A percentile compares a stretch with the other conserved stretches of the same genome.
Evolutionary conservation across 2,888 invertebrate species (phyloP).

Genomic region (Monopis laevigella): DNA sequence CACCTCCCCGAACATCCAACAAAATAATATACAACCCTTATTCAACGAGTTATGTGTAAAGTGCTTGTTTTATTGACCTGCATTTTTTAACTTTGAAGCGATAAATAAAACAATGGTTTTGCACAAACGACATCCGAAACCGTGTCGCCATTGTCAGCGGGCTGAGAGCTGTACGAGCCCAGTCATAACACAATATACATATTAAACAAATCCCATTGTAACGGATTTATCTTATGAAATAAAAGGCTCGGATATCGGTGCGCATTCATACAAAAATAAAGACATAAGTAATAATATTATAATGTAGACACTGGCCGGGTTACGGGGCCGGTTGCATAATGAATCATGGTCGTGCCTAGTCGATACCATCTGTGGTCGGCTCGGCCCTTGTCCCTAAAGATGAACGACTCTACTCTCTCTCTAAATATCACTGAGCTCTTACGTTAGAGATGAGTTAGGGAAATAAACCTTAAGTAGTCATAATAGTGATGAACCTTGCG

Average conservation of each 20-base stretch:
- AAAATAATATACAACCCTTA: slow-evolving; percentile 15
- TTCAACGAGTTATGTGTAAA: slow-evolving; percentile 14
- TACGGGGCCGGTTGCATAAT: slow-evolving; percentile 20
- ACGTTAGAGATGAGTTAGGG: too few relatives aligned
- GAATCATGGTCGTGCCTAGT: slow-evolving; percentile 17
- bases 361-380: slow-evolving; percentile 22
- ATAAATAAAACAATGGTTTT: too few relatives aligned
- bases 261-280: slow-evolving; percentile 34
- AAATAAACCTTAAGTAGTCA: too few relatives aligned
- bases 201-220: slow-evolving; percentile 43
- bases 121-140: too few relatives aligned
- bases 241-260: slow-evolving; percentile 21
- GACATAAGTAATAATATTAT: slow-evolving; percentile 32
- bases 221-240: slow-evolving; percentile 39
- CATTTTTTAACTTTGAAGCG: too few relatives aligned
- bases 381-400: slow-evolving; percentile 11
- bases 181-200: slow-evolving; percentile 38
- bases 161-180: slow-evolving; percentile 29
- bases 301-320: slow-evolving; percentile 21
- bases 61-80: not conserved
- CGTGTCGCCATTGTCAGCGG: slow-evolving; percentile 22
- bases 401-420: slow-evolving; percentile 6
- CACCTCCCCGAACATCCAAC: slow-evolving; percentile 23
- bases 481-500: too few relatives aligned
- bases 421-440: too few relatives aligned